Base-by-base conservation (phyloP, 2,113 vertebrate species). In the Anguilla rostrata region DNA sequence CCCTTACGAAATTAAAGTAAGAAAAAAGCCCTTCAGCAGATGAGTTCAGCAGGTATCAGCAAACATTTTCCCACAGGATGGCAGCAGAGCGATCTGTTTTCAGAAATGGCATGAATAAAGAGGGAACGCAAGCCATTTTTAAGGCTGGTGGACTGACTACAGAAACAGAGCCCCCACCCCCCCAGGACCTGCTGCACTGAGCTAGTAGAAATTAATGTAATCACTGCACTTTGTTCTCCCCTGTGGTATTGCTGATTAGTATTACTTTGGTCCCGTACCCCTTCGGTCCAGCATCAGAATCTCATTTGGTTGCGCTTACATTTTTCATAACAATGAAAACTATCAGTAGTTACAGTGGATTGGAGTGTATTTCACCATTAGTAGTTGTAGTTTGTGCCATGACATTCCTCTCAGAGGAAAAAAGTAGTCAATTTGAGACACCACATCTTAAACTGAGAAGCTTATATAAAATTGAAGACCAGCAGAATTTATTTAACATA, bases 401-500 rank as follows among this genome's bases (percentile, higher is more conserved):
- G 83, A 80, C 39, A 84, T 83, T 49, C 79, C 29, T 66, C 85
- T 91, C 88, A 93, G 92, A 89, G 85, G 88, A 85, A 83, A 78
- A 86, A 82, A 86, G 34, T 88, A 78, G 43, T 78, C 90, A 91
- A 92, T 87, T 91, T 88, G 84, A 86, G 87, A 84, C 89, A 86
- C 86, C 84, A 85, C 83, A 86, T 84, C 86, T 87, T 83, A 90
- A 81, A 83, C 75, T n/a, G 86, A 89, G 88, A 78, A 86, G 89
- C 90, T 89, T 89, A 91, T 53, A 71, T 84, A 85, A 90, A 91
- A 85, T 88, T 85, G 91, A 91, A 87, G 79, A 87, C 90, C 87
- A 88, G 90, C 90, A 90, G 83, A 89, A 91, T 93, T 88, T 87
- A 83, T 87, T 88, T 87, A 83, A 87, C 91, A 89, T 90, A 88